Evolutionary conservation across 2,113 vertebrate species (phyloP).

Genomic region (Dryoscopus gambensis): DNA sequence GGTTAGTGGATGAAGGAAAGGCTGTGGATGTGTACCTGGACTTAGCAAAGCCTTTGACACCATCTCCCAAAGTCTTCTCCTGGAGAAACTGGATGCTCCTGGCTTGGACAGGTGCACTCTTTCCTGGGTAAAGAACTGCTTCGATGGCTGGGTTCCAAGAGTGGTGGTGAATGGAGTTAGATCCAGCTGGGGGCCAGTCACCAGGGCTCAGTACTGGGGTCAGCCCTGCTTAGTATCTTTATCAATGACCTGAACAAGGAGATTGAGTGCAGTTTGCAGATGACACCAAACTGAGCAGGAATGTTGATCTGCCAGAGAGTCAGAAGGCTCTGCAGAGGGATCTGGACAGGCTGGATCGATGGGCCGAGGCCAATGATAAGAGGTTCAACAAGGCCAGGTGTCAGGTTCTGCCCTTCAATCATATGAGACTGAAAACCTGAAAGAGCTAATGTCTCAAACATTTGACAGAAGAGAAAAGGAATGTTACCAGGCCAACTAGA

Average conservation of each 20-base stretch:
- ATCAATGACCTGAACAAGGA: fast-evolving
- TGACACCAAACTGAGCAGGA: not conserved
- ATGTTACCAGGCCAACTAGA: not conserved
- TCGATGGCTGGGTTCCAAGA: not conserved
- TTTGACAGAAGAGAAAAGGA: not conserved
- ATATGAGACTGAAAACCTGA: not conserved
- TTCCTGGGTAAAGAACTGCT: not conserved
- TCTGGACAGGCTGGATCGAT: not conserved
- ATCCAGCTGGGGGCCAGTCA: not conserved
- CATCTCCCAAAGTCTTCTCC: not conserved
- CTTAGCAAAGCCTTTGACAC: not conserved
- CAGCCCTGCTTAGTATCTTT: not conserved
- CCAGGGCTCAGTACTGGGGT: not conserved
- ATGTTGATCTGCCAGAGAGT: not conserved
- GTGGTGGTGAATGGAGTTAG: not conserved
- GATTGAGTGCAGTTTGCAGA: too few species aligned
- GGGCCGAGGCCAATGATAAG: not conserved
- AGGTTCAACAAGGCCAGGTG: not conserved
- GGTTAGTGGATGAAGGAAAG: not conserved
- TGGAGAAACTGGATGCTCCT: not conserved
- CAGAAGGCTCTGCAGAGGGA: not conserved
- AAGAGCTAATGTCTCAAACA: not conserved
- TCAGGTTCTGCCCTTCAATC: not conserved
- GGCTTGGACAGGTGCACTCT: not conserved
- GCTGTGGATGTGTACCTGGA: not conserved